Evolutionary conservation across 2,113 vertebrate genomes (phyloP), one percentile per base, ranked within the genome.

Genomic region (Stomatorhinus ivindoensis): DNA sequence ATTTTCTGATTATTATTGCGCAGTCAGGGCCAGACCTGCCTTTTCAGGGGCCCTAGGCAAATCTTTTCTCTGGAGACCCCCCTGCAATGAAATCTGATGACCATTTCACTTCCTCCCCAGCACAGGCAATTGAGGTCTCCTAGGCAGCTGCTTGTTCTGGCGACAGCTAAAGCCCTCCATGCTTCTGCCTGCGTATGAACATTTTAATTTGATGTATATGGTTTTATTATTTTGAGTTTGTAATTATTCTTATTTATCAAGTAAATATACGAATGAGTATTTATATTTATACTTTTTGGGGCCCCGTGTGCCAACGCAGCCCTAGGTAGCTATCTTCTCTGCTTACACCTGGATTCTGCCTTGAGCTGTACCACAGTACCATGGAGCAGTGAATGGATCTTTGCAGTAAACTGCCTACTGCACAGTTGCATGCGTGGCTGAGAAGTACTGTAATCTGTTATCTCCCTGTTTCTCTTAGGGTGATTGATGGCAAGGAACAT

Each of bases 401-500:
- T n/a, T 86, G 84, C 21, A 39, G 50, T 21, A 9, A 35, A 87
- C 50, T 0, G 7, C 39, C 17, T 35, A 13, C 53, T n/a, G 4
- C 47, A 86, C 4, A 87, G 10, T 53, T 53, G n/a, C 9, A 24
- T 47, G 27, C 65, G n/a, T 48, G 55, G 39, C 9, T 90, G 44
- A 92, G 39, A n/a, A 89, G 47, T 65, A 39, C 8, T 87, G 9
- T 73, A 51, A 47, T 15, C 5, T 47, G 3, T 35, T 55, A 50
- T 69, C n/a, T 27, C 3, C 86, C 27, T 86, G 27, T 35, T 80
- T 91, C 9, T 89, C 39, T 46, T 93, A 99, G 98, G 96, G 92
- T 94, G 90, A 94, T 94, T 93, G 95, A 96, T 94, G 98, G 97
- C 95, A 99, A 99, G 96, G 98, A 99, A 95, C 96, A 97, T 95